Conservation (phyloP, 2,113 vertebrate genomes). For the Lepisosteus oculatus region DNA sequence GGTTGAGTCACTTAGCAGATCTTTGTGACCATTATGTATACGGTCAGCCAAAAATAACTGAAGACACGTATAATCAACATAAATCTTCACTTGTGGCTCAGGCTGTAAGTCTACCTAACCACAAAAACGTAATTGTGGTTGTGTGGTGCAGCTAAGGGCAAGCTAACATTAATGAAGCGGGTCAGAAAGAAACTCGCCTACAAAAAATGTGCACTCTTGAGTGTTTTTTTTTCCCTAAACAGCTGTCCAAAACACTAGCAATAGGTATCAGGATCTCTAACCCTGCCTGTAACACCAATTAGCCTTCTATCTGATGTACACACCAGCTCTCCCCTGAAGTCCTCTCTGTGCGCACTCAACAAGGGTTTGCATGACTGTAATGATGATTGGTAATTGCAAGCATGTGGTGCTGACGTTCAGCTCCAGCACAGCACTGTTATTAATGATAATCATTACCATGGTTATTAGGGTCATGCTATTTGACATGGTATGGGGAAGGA, state of each 20-base stretch:
- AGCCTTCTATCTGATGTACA: slow-evolving; percentile 29
- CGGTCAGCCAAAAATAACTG: background rate
- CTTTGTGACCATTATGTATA: background rate
- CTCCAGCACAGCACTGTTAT: slow-evolving; percentile 18
- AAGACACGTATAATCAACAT: background rate
- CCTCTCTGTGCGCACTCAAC: slow-evolving; percentile 7
- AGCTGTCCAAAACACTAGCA: slow-evolving; percentile 37
- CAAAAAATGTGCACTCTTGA: background rate
- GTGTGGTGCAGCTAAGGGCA: background rate
- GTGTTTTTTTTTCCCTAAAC: background rate
- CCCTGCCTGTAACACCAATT: background rate
- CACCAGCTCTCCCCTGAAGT: background rate
- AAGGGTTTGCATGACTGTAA: slow-evolving; percentile 36
- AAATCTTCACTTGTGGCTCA: background rate
- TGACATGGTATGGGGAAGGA: background rate
- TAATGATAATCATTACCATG: slow-evolving; percentile 1
- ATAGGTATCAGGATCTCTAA: background rate
- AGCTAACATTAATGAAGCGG: background rate
- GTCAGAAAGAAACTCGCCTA: background rate
- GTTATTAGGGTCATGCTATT: background rate
- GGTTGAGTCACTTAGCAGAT: background rate
- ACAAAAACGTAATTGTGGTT: background rate
- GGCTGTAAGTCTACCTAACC: background rate
- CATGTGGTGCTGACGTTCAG: slow-evolving; percentile 24
- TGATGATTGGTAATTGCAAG: slow-evolving; percentile 43